phyloP scores from a whole-genome alignment of 35 echinoderm and acorn worm genomes.

The Holothuria glaberrima region DNA sequence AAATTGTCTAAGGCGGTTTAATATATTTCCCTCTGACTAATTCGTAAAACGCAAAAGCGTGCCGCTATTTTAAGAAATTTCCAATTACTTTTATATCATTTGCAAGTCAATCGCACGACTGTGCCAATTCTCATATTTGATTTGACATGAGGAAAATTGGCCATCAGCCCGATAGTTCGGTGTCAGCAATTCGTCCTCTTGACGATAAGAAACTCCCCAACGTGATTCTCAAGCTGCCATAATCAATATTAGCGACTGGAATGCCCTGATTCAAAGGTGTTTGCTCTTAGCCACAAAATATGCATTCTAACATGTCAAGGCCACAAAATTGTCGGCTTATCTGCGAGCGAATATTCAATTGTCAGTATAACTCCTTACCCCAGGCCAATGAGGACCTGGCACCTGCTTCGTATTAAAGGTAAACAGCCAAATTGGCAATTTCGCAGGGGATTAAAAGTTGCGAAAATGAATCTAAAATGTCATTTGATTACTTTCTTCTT shows the following conservation, averaged over 20 bases:
- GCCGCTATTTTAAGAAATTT: too few species aligned
- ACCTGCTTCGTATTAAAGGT: conserved; percentile 45
- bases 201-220: too few species aligned
- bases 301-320: conserved; percentile 45
- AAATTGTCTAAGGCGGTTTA: too few species aligned
- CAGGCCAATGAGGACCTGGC: not conserved
- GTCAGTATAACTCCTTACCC: not conserved
- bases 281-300: conserved; percentile 18
- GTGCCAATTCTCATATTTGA: too few species aligned
- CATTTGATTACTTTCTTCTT: conserved; percentile 12
- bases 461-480: conserved; percentile 17
- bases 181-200: too few species aligned
- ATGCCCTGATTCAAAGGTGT: conserved; percentile 20
- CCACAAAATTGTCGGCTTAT: not conserved
- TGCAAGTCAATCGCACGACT: too few species aligned
- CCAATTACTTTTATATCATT: too few species aligned
- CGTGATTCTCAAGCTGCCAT: not conserved
- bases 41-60: too few species aligned
- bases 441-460: conserved; percentile 22
- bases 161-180: too few species aligned
- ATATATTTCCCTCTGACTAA: too few species aligned
- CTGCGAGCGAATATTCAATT: conserved; percentile 16
- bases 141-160: too few species aligned
- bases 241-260: conserved; percentile 23
- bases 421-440: conserved; percentile 41